Conservation (phyloP, 2,113 vertebrate species). For the Pachyramphus minor region DNA sequence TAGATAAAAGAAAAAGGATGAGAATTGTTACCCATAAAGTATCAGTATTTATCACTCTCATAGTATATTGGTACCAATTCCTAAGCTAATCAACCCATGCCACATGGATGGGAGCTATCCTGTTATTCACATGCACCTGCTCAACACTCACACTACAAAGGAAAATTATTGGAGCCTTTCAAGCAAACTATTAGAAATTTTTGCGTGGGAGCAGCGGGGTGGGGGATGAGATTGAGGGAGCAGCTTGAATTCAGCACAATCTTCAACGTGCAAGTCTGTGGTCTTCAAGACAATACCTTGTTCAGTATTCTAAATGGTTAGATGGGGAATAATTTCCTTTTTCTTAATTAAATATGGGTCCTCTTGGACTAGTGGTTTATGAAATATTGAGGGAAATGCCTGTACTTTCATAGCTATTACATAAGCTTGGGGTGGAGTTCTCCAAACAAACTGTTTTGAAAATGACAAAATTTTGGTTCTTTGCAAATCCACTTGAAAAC, state of each 20-base stretch:
- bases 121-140: background rate
- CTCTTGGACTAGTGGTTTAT: background rate
- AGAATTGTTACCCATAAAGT: background rate
- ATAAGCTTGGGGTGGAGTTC: background rate
- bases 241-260: background rate
- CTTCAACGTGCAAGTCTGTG: background rate
- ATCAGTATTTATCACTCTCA: background rate
- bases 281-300: background rate
- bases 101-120: background rate
- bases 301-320: background rate
- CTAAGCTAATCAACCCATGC: background rate
- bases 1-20: background rate
- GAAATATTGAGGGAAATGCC: background rate
- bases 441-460: background rate
- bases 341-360: background rate
- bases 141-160: background rate
- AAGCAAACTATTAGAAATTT: background rate
- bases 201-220: background rate
- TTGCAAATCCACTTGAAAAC: conserved; percentile 6
- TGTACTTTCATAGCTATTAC: background rate
- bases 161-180: background rate
- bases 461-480: background rate
- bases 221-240: background rate
- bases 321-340: background rate
- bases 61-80: background rate